These are phyloP conservation scores for Caenorhabditis angaria DNA, from an alignment of 2,888 invertebrate species.

Conservation along the genomic window DNA sequence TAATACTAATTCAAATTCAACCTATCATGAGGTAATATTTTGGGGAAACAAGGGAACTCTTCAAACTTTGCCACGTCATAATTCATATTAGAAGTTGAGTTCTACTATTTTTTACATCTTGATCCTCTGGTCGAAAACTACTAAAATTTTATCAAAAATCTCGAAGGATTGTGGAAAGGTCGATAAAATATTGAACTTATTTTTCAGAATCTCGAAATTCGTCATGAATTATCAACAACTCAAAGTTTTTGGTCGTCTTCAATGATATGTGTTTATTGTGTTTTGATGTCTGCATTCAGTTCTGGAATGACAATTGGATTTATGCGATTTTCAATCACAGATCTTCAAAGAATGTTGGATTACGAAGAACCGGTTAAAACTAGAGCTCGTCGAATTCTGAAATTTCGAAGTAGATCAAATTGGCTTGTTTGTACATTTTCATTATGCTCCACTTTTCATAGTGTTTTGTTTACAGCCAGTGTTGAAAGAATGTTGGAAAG, in stretches of 20 bases:
- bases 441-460: constrained; percentile 25
- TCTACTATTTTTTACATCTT: no score
- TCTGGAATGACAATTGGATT: constrained; percentile 43
- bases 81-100: background rate
- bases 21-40: background rate
- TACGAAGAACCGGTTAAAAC: constrained; percentile 21
- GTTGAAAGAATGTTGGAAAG: constrained; percentile 12
- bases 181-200: background rate
- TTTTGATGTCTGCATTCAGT: constrained; percentile 18
- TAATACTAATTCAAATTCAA: background rate
- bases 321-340: constrained; percentile 37
- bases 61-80: no score
- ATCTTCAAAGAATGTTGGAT: constrained; percentile 27
- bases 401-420: constrained; percentile 30
- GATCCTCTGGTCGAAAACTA: background rate
- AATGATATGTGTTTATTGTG: constrained; percentile 3
- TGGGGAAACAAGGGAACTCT: no score
- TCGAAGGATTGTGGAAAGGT: background rate
- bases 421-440: constrained; percentile 34
- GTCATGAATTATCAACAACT: no score
- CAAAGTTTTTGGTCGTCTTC: background rate
- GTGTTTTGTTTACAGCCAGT: constrained; percentile 29
- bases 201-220: background rate
- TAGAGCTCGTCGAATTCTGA: constrained; percentile 24
- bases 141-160: background rate